These are phyloP conservation scores for Oriolus oriolus DNA, from an alignment of 2,113 vertebrate species.

Conservation along the genomic window DNA sequence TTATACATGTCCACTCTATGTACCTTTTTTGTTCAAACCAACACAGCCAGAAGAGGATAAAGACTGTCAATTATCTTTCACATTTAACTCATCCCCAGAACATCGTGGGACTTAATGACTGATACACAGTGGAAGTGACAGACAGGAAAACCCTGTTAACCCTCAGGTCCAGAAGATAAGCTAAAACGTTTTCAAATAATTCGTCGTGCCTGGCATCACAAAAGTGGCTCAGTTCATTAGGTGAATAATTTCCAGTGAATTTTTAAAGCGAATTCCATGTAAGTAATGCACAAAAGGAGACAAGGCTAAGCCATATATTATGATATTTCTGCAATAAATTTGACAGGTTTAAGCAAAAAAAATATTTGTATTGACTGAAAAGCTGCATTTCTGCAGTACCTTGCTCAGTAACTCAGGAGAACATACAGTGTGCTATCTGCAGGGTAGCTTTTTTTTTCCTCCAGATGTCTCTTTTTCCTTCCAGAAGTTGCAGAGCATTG, in stretches of 20 bases:
- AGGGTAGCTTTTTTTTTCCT: conserved; percentile 64
- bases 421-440: conserved; percentile 71
- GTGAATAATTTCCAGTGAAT: conserved; percentile 37
- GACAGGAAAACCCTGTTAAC: not conserved
- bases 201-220: not conserved
- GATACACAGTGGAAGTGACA: not conserved
- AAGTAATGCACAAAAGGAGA: not conserved
- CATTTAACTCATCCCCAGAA: not conserved
- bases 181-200: not conserved
- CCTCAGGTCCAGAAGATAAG: not conserved
- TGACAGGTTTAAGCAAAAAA: not conserved
- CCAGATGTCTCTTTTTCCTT: conserved; percentile 83
- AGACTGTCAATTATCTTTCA: not conserved
- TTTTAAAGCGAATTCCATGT: not conserved
- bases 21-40: not conserved
- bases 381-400: conserved; percentile 54
- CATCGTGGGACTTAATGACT: not conserved
- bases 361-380: conserved; percentile 16
- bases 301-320: not conserved
- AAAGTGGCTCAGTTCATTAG: conserved; percentile 6
- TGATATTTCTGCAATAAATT: not conserved
- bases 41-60: not conserved
- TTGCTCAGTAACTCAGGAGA: conserved; percentile 66
- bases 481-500: conserved; percentile 82
- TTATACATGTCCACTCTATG: rapidly evolving